Evolutionary conservation across 1,140 invertebrate genomes (phyloP).

Genomic region (Druon quercuslanigerum): DNA sequence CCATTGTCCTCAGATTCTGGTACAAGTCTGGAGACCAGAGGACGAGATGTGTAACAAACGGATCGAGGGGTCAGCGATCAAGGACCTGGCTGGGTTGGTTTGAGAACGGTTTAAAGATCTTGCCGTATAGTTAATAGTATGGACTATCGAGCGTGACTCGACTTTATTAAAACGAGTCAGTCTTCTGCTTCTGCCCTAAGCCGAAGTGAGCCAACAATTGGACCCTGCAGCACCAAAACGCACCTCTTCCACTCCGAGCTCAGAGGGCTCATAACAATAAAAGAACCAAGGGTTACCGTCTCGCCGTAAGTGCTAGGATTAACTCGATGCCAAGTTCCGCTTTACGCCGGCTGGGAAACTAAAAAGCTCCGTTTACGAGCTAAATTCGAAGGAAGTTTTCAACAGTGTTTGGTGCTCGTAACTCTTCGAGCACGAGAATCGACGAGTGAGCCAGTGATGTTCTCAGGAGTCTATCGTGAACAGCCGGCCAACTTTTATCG

Average conservation of each 20-base stretch:
- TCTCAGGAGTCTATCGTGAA: slow-evolving; percentile 12
- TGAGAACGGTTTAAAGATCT: slow-evolving; percentile 65
- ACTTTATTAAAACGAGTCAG: slow-evolving; percentile 60
- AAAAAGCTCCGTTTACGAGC: slow-evolving; percentile 45
- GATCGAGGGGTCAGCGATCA: slow-evolving; percentile 57
- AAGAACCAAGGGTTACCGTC: slow-evolving; percentile 38
- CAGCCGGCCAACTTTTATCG: slow-evolving; percentile 29
- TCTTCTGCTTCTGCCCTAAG: not conserved
- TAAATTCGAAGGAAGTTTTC: slow-evolving; percentile 41
- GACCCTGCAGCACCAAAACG: not conserved
- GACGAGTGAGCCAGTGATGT: slow-evolving; percentile 16
- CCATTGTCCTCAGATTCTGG: slow-evolving; percentile 42
- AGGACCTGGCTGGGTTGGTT: slow-evolving; percentile 51
- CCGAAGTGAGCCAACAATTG: not conserved
- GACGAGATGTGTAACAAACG: slow-evolving; percentile 60
- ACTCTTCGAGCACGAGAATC: slow-evolving; percentile 22
- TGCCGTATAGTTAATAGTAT: slow-evolving; percentile 32
- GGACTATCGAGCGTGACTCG: slow-evolving; percentile 60
- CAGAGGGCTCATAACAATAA: slow-evolving; percentile 38
- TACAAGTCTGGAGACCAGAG: not conserved
- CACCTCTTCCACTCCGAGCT: slow-evolving; percentile 5
- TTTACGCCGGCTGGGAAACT: slow-evolving; percentile 38
- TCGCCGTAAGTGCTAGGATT: slow-evolving; percentile 30
- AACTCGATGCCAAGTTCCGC: slow-evolving; percentile 41
- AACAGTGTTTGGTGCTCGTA: slow-evolving; percentile 19